Conservation (phyloP, 2,797 vertebrate species). For the Protonibea diacanthus region DNA sequence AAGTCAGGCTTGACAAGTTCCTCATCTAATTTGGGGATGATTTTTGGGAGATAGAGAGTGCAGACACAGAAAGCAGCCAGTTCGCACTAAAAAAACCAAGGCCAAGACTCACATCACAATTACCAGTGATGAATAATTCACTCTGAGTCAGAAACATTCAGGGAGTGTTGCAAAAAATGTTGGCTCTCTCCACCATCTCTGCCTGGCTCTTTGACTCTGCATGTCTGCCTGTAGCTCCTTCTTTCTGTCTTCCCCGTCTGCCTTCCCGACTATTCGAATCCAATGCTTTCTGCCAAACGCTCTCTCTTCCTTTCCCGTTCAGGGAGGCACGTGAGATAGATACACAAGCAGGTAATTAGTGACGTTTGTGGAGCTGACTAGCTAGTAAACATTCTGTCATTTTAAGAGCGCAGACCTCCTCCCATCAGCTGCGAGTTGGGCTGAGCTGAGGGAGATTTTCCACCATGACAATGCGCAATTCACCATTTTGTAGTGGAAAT, state of each 20-base stretch:
- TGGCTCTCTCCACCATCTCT: constrained; percentile 23
- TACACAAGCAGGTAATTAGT: constrained; percentile 61
- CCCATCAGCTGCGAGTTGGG: constrained; percentile 39
- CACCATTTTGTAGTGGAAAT: constrained; percentile 47
- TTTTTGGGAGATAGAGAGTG: constrained; percentile 5
- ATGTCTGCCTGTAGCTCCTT: constrained; percentile 25
- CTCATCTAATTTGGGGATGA: constrained; percentile 36
- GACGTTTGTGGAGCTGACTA: constrained; percentile 54
- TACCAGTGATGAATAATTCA: constrained; percentile 72
- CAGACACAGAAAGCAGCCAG: constrained; percentile 38
- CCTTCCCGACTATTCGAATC: constrained; percentile 1
- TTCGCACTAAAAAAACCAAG: constrained; percentile 45
- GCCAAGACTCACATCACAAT: constrained; percentile 62
- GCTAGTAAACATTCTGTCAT: constrained; percentile 59
- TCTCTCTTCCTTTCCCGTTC: constrained; percentile 21
- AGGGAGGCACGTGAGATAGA: constrained; percentile 45
- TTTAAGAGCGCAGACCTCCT: constrained; percentile 42
- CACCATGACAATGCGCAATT: constrained; percentile 49
- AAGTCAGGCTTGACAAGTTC: constrained; percentile 51
- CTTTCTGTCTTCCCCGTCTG: constrained; percentile 12
- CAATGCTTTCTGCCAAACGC: constrained; percentile 1
- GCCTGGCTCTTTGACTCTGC: constrained; percentile 29
- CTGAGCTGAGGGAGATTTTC: constrained; percentile 56
- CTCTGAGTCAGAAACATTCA: constrained; percentile 55
- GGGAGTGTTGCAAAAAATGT: constrained; percentile 49